Percentiles rank a stretch among this genome's conserved stretches.
These are phyloP conservation scores for Vesta saturnalis DNA, from an alignment of 2,888 invertebrate genomes.

Conservation along the genomic window DNA sequence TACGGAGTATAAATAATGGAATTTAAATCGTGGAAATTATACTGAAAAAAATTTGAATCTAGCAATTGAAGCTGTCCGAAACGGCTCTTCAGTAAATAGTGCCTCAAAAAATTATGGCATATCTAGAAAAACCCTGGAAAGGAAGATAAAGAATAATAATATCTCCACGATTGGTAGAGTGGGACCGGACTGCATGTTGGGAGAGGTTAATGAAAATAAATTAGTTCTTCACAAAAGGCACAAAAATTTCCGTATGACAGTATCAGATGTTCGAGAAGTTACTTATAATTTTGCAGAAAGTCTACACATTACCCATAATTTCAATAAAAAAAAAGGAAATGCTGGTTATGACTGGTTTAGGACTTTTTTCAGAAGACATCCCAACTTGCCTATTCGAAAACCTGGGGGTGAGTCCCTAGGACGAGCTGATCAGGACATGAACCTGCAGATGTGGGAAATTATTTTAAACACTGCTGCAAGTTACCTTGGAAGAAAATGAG, in stretches of 20 bases:
- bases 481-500: constrained; percentile 6
- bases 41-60: not conserved
- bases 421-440: too few species aligned
- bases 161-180: too few species aligned
- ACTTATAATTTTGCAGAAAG: too few species aligned
- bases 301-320: constrained; percentile 44
- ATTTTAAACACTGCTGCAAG: too few species aligned
- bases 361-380: constrained; percentile 40
- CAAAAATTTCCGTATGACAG: constrained; percentile 29
- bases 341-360: constrained; percentile 46
- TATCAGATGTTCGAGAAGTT: too few species aligned
- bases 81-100: constrained; percentile 24
- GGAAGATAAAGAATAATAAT: constrained; percentile 19
- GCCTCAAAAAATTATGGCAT: constrained; percentile 30
- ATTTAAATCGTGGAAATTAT: constrained; percentile 4
- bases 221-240: constrained; percentile 32
- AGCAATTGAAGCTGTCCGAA: constrained; percentile 17
- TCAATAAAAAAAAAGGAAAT: constrained; percentile 44
- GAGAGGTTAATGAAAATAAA: too few species aligned
- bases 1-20: too few species aligned
- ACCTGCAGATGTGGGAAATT: too few species aligned
- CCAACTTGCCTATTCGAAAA: too few species aligned
- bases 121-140: constrained; percentile 32
- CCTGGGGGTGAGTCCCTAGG: too few species aligned
- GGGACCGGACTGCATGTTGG: constrained; percentile 29